phyloP scores from a whole-genome alignment of 2,797 vertebrate species.

The Poeciliopsis paucimaculata region DNA sequence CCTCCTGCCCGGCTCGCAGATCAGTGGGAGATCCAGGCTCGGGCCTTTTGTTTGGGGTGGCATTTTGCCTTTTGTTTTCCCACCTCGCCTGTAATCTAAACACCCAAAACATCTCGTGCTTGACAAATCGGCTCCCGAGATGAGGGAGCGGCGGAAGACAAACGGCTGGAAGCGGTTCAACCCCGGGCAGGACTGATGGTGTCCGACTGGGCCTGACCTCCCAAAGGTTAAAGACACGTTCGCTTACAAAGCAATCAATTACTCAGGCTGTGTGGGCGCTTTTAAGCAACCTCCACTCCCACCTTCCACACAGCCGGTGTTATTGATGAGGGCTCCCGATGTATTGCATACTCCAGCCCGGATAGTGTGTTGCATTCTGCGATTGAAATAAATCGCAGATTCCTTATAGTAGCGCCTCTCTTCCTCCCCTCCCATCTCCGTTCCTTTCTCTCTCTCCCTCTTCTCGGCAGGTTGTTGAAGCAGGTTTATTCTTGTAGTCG shows the following conservation, averaged over 20 bases:
- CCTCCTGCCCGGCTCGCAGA: constrained; percentile 75
- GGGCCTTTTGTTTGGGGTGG: constrained; percentile 82
- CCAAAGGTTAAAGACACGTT: constrained; percentile 86
- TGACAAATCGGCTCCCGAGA: constrained; percentile 80
- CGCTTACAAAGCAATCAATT: constrained; percentile 86
- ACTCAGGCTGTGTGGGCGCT: constrained; percentile 76
- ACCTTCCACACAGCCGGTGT: constrained; percentile 71
- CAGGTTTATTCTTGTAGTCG: constrained; percentile 79
- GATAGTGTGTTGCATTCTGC: constrained; percentile 71
- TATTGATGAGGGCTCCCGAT: constrained; percentile 77
- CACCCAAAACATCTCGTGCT: constrained; percentile 82
- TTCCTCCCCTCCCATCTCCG: constrained; percentile 8
- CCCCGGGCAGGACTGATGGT: constrained; percentile 81
- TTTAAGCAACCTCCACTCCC: constrained; percentile 75
- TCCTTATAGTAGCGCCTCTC: constrained; percentile 54
- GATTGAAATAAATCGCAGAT: constrained; percentile 76
- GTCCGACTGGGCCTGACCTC: constrained; percentile 83
- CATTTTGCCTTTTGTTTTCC: constrained; percentile 84
- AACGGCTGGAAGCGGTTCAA: constrained; percentile 82
- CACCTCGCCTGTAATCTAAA: constrained; percentile 84
- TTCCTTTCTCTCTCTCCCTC: constrained; percentile 29
- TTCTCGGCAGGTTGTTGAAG: constrained; percentile 78
- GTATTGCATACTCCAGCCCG: constrained; percentile 66
- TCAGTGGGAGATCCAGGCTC: constrained; percentile 79
- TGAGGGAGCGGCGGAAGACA: constrained; percentile 78